A percentile compares a stretch with the other conserved stretches of the same genome.
These are phyloP conservation scores for Ceratina australensis DNA, from an alignment of 1,140 invertebrate species.

Conservation along the genomic window DNA sequence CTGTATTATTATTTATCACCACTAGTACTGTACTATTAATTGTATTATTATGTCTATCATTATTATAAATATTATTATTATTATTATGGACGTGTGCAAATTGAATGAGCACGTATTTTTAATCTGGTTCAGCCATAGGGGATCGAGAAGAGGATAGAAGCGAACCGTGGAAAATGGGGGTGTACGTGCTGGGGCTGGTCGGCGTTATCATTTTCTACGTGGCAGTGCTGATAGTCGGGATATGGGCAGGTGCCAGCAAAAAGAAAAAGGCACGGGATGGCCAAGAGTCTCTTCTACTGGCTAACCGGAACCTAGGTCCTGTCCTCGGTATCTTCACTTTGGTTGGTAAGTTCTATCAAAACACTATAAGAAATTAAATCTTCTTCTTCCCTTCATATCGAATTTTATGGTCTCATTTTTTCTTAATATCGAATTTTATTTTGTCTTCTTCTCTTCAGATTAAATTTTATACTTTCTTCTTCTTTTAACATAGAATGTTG, in stretches of 20 bases:
- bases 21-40: too few relatives aligned
- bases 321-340: slow-evolving; percentile 89
- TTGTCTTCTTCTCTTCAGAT: too few relatives aligned
- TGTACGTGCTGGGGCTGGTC: slow-evolving; percentile 83
- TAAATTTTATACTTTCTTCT: too few relatives aligned
- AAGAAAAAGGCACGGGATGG: slow-evolving; percentile 79
- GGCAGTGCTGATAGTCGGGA: slow-evolving; percentile 85
- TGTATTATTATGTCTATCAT: too few relatives aligned
- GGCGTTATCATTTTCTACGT: slow-evolving; percentile 87
- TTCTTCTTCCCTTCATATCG: background rate
- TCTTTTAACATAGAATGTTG: too few relatives aligned
- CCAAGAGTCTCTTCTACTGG: slow-evolving; percentile 86
- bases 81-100: too few relatives aligned
- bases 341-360: slow-evolving; percentile 81
- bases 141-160: slow-evolving; percentile 32
- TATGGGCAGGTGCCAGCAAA: slow-evolving; percentile 86
- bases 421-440: too few relatives aligned
- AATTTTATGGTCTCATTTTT: too few relatives aligned
- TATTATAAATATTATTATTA: too few relatives aligned
- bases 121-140: slow-evolving; percentile 44
- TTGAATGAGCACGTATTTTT: background rate
- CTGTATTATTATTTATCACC: too few relatives aligned
- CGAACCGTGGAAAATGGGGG: slow-evolving; percentile 67
- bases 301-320: slow-evolving; percentile 88
- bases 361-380: background rate